These are phyloP conservation scores for Phalacrocorax aristotelis DNA, from an alignment of 2,113 vertebrate species.

Conservation along the genomic window DNA sequence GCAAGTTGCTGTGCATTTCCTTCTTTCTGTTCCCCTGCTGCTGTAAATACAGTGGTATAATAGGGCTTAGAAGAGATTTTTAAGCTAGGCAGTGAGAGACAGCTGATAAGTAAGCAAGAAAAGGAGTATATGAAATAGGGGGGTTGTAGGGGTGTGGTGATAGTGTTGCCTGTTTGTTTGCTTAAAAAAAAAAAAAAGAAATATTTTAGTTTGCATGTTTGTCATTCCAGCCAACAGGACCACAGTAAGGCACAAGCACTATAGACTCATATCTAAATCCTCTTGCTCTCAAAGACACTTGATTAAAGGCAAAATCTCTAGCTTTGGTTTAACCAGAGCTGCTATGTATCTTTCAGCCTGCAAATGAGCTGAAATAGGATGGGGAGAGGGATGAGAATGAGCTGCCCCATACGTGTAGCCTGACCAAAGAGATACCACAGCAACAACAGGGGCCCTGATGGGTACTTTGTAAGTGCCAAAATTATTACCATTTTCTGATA, in stretches of 20 bases:
- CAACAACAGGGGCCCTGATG: not conserved
- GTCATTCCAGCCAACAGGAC: not conserved
- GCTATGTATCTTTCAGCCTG: not conserved
- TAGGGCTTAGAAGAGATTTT: constrained; percentile 11
- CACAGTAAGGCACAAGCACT: not conserved
- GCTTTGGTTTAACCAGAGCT: not conserved
- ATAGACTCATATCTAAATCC: not conserved
- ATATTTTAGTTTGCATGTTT: not conserved
- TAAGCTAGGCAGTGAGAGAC: not conserved
- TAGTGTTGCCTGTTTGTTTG: not conserved
- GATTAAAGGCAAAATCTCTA: not conserved
- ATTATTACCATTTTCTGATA: not conserved
- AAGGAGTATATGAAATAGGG: not conserved
- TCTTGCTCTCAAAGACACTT: not conserved
- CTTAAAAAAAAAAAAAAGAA: not conserved
- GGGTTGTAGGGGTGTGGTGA: not conserved
- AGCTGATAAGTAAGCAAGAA: not conserved
- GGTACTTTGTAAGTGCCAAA: not conserved
- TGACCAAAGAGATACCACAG: not conserved
- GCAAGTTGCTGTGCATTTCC: constrained; percentile 11
- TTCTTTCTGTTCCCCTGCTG: constrained; percentile 13
- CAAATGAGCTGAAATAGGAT: not conserved
- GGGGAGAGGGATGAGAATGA: not conserved
- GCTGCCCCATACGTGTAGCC: not conserved
- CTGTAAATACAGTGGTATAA: not conserved